A percentile compares a stretch with the other conserved stretches of the same genome.
Conservation (phyloP, 1,140 invertebrate species). For the Musca vetustissima region DNA sequence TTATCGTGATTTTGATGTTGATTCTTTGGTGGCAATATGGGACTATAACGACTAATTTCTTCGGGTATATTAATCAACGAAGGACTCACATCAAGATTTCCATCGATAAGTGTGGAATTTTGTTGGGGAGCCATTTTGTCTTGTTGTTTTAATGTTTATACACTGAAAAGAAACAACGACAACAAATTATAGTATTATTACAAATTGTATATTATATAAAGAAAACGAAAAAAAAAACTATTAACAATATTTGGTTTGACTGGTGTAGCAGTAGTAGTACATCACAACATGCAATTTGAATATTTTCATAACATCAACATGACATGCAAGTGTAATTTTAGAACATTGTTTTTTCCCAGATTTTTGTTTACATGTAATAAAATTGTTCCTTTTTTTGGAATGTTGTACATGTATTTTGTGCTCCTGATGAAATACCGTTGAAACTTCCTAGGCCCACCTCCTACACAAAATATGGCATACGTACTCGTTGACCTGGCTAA, state of each 20-base stretch:
- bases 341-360: neutral
- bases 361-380: neutral
- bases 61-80: conserved; percentile 48
- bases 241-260: too few species aligned
- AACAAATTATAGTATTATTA: neutral
- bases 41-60: conserved; percentile 35
- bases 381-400: neutral
- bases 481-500: too few species aligned
- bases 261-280: too few species aligned
- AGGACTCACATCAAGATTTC: conserved; percentile 48
- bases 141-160: neutral
- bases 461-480: too few species aligned
- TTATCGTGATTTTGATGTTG: conserved; percentile 27
- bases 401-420: too few species aligned
- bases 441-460: too few species aligned
- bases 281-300: too few species aligned
- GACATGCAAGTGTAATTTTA: too few species aligned
- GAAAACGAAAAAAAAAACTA: too few species aligned
- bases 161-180: neutral
- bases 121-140: conserved; percentile 40
- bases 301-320: too few species aligned
- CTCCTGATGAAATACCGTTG: too few species aligned
- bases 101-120: conserved; percentile 52
- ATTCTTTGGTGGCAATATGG: conserved; percentile 44
- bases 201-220: too few species aligned